Conservation (phyloP, 2,113 vertebrate genomes). For the Hoplias malabaricus region DNA sequence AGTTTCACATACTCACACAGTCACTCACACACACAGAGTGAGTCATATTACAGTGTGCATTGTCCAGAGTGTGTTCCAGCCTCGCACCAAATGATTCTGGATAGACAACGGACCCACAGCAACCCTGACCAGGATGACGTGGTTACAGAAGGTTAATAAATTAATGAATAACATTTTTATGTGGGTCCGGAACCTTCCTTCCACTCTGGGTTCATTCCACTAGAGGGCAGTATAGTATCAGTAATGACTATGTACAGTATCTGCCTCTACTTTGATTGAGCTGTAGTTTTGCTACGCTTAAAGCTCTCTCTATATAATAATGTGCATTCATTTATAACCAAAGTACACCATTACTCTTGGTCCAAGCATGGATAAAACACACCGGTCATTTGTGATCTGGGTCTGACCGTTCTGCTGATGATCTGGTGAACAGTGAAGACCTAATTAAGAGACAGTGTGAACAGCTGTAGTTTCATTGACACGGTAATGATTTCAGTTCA, state of each 20-base stretch:
- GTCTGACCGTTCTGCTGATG: background rate
- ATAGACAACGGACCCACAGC: too few relatives aligned
- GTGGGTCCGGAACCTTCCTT: background rate
- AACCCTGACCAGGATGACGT: too few relatives aligned
- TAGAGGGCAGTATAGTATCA: constrained; percentile 30
- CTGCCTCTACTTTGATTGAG: background rate
- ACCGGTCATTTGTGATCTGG: too few relatives aligned
- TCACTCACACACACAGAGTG: too few relatives aligned
- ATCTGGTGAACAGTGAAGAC: background rate
- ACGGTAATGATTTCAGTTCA: constrained; percentile 26
- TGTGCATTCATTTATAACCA: background rate
- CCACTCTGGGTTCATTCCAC: background rate
- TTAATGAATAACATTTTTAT: too few relatives aligned
- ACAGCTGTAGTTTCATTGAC: constrained; percentile 28
- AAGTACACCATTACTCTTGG: background rate
- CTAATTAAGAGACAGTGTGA: constrained; percentile 39
- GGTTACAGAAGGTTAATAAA: too few relatives aligned
- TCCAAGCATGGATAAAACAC: too few relatives aligned
- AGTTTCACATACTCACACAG: too few relatives aligned
- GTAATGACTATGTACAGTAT: background rate
- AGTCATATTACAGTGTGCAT: too few relatives aligned
- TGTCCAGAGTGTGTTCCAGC: too few relatives aligned
- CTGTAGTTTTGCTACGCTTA: background rate
- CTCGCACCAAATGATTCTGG: too few relatives aligned
- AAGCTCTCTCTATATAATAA: background rate